Percentiles rank a stretch among this genome's conserved stretches.
Evolutionary conservation across 2,113 vertebrate genomes (phyloP).

Genomic region (Mormyrus iriodes): DNA sequence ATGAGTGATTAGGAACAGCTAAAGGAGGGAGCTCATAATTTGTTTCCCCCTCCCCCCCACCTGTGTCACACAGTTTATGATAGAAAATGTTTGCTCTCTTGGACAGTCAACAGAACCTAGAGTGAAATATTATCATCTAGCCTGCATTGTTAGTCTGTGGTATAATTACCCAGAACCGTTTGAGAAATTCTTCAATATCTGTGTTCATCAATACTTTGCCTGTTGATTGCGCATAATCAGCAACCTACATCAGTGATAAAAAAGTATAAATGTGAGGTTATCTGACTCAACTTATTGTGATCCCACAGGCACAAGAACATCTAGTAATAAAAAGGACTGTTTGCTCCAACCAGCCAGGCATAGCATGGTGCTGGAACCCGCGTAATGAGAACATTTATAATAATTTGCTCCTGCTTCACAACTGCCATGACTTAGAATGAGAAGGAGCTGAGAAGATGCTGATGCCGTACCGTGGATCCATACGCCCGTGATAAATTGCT

Average conservation of each 20-base stretch:
- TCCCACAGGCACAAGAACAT: background rate
- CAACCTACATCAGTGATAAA: background rate
- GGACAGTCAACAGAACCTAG: background rate
- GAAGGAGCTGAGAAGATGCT: background rate
- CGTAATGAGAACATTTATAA: slow-evolving; percentile 13
- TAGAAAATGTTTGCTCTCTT: background rate
- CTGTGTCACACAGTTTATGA: background rate
- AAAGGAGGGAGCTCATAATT: background rate
- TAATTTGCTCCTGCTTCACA: background rate
- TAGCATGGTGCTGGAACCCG: background rate
- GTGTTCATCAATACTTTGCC: background rate
- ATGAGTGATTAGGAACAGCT: background rate
- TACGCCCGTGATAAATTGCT: background rate
- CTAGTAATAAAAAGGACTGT: background rate
- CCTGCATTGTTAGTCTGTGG: background rate
- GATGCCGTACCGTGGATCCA: background rate
- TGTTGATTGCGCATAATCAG: background rate
- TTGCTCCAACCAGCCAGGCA: background rate
- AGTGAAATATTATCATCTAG: background rate
- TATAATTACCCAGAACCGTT: background rate
- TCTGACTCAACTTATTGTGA: background rate
- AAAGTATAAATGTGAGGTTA: background rate
- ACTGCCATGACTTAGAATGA: background rate
- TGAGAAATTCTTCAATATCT: background rate
- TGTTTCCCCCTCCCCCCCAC: background rate